phyloP scores from a whole-genome alignment of 2,113 vertebrate genomes.

The Bos javanicus region DNA sequence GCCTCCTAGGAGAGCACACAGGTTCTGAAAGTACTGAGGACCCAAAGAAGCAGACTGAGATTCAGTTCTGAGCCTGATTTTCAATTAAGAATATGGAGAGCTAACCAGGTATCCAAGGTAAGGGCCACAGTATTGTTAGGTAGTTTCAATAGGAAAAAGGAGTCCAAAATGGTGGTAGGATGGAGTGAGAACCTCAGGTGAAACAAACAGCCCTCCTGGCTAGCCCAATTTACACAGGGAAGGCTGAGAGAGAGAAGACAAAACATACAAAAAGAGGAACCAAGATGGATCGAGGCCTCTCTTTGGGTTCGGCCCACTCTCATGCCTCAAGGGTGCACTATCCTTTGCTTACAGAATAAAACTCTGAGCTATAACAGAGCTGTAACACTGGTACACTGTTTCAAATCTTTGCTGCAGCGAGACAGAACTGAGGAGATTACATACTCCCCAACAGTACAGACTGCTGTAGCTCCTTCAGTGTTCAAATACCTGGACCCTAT shows the following conservation, averaged over 20 bases:
- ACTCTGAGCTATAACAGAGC: background rate
- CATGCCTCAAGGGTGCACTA: background rate
- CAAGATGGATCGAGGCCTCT: background rate
- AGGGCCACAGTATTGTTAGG: background rate
- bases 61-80: background rate
- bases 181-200: background rate
- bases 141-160: background rate
- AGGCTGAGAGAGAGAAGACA: background rate
- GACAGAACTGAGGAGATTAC: background rate
- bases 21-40: background rate
- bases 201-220: background rate
- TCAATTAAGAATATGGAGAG: background rate
- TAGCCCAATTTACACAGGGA: background rate
- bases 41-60: background rate
- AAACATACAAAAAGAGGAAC: background rate
- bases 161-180: background rate
- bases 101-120: background rate
- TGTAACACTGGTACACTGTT: background rate
- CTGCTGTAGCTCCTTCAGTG: accelerated
- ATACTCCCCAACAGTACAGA: background rate
- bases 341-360: background rate
- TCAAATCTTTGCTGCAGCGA: background rate
- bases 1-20: background rate
- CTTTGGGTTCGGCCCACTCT: background rate
- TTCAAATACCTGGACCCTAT: no score